Base-by-base conservation (phyloP, 2,797 vertebrate species). In the Epinephelus malabaricus region DNA sequence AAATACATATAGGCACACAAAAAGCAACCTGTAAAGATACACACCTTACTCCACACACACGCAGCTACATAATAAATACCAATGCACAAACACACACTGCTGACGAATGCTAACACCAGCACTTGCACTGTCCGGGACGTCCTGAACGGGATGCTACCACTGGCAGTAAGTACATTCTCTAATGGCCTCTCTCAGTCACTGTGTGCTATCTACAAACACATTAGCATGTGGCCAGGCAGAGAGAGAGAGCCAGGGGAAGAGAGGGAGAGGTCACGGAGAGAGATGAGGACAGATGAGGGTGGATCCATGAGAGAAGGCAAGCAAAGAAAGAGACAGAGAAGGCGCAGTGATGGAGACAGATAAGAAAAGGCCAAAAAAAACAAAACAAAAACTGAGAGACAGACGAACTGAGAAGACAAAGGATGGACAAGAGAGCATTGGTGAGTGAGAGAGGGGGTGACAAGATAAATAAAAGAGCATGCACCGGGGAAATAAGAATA, bases 121-220 rank as follows among this genome's bases (percentile, higher is more conserved):
- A 76, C 50, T 83, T 51, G 61, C 64, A 23, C 79, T 63, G 84
- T 84, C 81, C 68, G 69, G 84, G 62, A 86, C 34, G 67, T 87
- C 85, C 85, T 60, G 72, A 50, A 77, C 4, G 34, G 2, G 10
- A 63, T 56, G 83, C 66, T 21, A 49, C 69, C 23, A 71, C 73
- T 86, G 85, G 83, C 87, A 88, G 83, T 59, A 84, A 69, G 78
- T 51, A 47, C 72, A 47, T 62, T 70, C 78, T 76, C 81, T 91
- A 91, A 92, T 88, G 74, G 84, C 79, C 73, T 79, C 84, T 79
- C 85, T 86, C 77, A 71, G 82, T 86, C 89, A 81, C 76, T 75
- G 53, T 83, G 78, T 14, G 66, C 83, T 76, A 58, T 85, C 81
- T 79, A 74, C 78, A 87, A 88, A 89, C 82, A 87, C 89, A 92